Evolutionary conservation across 2,888 invertebrate genomes (phyloP).

Genomic region (Lobophora halterata): DNA sequence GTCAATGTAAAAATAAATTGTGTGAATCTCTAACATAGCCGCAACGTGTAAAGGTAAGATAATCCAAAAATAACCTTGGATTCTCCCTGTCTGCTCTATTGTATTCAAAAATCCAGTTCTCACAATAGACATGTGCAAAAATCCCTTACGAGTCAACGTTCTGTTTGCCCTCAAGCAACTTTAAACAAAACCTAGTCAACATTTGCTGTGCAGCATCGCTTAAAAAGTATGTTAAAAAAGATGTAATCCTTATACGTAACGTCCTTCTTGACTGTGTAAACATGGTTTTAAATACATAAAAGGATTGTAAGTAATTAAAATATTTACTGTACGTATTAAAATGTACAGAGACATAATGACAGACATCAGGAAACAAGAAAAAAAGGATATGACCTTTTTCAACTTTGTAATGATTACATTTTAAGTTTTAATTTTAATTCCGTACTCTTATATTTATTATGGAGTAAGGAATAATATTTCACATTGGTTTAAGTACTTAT

Average conservation of each 20-base stretch:
- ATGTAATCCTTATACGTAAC: slow-evolving; percentile 7
- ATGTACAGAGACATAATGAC: slow-evolving; percentile 1
- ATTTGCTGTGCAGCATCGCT: not conserved
- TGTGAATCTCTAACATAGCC: slow-evolving; percentile 48
- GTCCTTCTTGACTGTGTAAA: slow-evolving; percentile 6
- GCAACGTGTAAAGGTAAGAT: no score
- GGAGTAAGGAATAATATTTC: no score
- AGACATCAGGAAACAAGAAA: slow-evolving; percentile 9
- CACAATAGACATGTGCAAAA: slow-evolving; percentile 18
- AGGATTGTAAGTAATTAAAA: slow-evolving; percentile 1
- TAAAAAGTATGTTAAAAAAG: not conserved
- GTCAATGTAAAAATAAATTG: no score
- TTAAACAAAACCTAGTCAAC: slow-evolving; percentile 4
- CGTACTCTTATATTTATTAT: no score
- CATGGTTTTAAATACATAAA: not conserved
- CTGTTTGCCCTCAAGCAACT: slow-evolving; percentile 10
- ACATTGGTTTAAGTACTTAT: no score
- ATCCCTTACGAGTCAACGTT: slow-evolving; percentile 20
- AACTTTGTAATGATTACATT: no score
- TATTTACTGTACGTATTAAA: slow-evolving; percentile 6
- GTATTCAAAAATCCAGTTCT: slow-evolving; percentile 19
- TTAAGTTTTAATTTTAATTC: no score
- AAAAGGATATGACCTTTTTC: no score
- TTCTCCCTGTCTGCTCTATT: slow-evolving; percentile 7
- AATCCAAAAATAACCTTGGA: slow-evolving; percentile 27